These are phyloP conservation scores for Pipistrellus kuhlii DNA, from an alignment of 2,797 vertebrate genomes.

Conservation along the genomic window DNA sequence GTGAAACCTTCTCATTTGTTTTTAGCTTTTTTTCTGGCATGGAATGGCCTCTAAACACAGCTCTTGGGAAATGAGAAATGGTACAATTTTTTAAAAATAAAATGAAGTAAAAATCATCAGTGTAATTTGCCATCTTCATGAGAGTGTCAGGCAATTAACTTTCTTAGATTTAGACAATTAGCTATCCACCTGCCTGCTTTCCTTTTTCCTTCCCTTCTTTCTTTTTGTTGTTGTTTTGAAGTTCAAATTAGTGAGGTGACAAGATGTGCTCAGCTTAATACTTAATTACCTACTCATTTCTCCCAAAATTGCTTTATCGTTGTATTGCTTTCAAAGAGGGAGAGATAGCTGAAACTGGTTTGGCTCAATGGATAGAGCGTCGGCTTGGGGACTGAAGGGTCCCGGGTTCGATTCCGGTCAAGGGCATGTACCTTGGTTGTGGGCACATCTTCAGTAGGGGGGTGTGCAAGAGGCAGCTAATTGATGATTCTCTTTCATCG, in stretches of 20 bases:
- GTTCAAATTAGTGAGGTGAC: neutral
- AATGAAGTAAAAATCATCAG: constrained; percentile 61
- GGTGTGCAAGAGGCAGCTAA: no score
- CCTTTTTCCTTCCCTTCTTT: neutral
- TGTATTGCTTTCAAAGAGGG: no score
- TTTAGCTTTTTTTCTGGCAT: constrained; percentile 60
- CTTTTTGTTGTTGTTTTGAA: constrained; percentile 2
- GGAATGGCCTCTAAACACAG: constrained; percentile 42
- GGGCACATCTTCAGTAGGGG: no score
- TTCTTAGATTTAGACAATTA: constrained; percentile 27
- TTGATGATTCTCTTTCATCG: no score
- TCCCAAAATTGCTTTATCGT: neutral
- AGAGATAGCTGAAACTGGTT: no score
- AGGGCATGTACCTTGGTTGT: no score
- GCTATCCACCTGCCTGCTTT: neutral
- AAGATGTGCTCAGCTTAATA: neutral
- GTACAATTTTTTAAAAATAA: constrained; percentile 37
- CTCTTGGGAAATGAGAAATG: constrained; percentile 61
- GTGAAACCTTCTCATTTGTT: constrained; percentile 35
- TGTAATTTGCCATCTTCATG: constrained; percentile 37
- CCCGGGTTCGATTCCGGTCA: no score
- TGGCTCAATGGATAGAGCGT: no score
- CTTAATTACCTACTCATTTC: neutral
- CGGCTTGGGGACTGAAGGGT: no score
- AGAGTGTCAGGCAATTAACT: constrained; percentile 64